These are phyloP conservation scores for Coenonympha glycerion DNA, from an alignment of 2,888 invertebrate species.

Conservation along the genomic window DNA sequence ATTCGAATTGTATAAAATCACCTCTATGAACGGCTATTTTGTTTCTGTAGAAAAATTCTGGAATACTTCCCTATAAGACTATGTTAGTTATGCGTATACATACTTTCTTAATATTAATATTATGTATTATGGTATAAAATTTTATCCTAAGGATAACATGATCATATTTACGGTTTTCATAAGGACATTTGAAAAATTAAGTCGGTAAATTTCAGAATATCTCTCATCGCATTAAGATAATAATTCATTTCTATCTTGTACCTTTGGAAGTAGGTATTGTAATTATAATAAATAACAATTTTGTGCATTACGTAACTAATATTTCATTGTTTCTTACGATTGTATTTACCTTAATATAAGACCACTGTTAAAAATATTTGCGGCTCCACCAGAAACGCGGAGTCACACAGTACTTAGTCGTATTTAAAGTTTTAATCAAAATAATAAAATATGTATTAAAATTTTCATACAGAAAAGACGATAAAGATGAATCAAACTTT, in stretches of 20 bases:
- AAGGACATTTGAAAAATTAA: constrained; percentile 66
- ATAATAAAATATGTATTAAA: constrained; percentile 49
- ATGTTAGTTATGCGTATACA: constrained; percentile 73
- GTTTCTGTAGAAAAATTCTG: constrained; percentile 71
- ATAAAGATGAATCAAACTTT: constrained; percentile 61
- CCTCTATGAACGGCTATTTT: constrained; percentile 65
- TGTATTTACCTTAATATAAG: constrained; percentile 73
- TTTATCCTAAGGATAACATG: constrained; percentile 75
- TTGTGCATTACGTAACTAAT: constrained; percentile 75
- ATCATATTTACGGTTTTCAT: constrained; percentile 68
- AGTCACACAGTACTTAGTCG: constrained; percentile 69
- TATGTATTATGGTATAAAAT: constrained; percentile 72
- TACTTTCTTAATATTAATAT: constrained; percentile 61
- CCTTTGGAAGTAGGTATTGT: constrained; percentile 74
- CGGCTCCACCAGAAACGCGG: constrained; percentile 55
- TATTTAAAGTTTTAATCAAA: constrained; percentile 69
- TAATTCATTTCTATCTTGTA: constrained; percentile 74
- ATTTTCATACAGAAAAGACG: constrained; percentile 51
- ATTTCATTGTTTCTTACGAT: constrained; percentile 75
- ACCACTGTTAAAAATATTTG: constrained; percentile 65
- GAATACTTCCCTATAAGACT: constrained; percentile 73
- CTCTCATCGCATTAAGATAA: constrained; percentile 74
- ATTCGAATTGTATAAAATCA: constrained; percentile 76
- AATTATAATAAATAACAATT: constrained; percentile 74
- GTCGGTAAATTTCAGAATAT: constrained; percentile 71